Evolutionary conservation across 1,140 invertebrate species (phyloP).

Genomic region (Achroia grisella): DNA sequence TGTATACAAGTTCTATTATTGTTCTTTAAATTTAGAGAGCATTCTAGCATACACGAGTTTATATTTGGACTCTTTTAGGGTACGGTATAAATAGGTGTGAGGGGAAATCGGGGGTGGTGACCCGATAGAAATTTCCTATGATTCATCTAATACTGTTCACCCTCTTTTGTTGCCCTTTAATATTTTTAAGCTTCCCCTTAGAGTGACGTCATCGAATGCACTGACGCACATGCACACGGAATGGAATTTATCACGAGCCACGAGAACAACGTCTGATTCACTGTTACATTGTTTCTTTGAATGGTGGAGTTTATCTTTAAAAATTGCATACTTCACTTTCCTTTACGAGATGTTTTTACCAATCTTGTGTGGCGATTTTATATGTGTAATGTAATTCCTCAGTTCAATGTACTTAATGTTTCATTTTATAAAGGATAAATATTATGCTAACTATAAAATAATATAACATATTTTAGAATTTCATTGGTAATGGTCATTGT

Average conservation of each 20-base stretch:
- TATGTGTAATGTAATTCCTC: not conserved
- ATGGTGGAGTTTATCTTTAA: constrained; percentile 29
- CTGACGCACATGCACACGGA: constrained; percentile 34
- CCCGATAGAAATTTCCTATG: constrained; percentile 57
- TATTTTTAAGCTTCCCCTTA: constrained; percentile 43
- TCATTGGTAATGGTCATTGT: too few species aligned
- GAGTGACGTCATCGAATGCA: constrained; percentile 57
- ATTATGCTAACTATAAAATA: too few species aligned
- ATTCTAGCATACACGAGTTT: not conserved
- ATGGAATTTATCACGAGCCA: constrained; percentile 45
- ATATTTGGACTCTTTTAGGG: constrained; percentile 28
- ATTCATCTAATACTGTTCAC: constrained; percentile 68
- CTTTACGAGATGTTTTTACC: not conserved
- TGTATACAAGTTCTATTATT: too few species aligned
- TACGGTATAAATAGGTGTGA: constrained; percentile 40
- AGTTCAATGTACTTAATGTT: not conserved
- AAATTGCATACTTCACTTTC: constrained; percentile 7
- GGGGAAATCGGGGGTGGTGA: constrained; percentile 41
- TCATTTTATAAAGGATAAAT: too few species aligned
- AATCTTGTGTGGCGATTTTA: not conserved
- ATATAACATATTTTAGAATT: too few species aligned
- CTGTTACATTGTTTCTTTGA: constrained; percentile 35
- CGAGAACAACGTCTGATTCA: constrained; percentile 57
- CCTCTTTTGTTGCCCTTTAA: constrained; percentile 47
- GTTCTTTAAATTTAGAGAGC: too few species aligned